Percentiles rank a stretch among this genome's conserved stretches.
phyloP scores from a whole-genome alignment of 2,888 invertebrate genomes.

The Synergus itoensis region DNA sequence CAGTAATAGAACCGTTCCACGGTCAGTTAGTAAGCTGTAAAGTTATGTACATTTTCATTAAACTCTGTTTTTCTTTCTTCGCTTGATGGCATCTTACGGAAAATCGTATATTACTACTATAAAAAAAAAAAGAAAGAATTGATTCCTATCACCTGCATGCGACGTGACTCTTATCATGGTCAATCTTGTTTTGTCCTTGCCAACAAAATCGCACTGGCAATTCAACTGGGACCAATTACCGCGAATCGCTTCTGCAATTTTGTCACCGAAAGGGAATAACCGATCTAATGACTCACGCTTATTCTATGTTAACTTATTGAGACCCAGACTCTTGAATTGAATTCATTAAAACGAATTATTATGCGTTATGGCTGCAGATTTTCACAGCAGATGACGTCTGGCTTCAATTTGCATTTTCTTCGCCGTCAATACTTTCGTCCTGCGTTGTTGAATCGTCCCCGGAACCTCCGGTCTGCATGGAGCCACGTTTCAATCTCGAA shows the following conservation, averaged over 20 bases:
- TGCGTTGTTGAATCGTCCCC: slow-evolving; percentile 88
- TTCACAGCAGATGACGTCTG: slow-evolving; percentile 44
- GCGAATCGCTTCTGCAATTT: slow-evolving; percentile 23
- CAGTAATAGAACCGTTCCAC: slow-evolving; percentile 70
- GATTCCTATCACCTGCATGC: slow-evolving; percentile 49
- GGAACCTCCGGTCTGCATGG: slow-evolving; percentile 84
- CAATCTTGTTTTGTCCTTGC: slow-evolving; percentile 20
- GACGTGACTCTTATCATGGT: slow-evolving; percentile 24
- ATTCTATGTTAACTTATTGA: slow-evolving; percentile 41
- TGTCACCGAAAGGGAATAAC: slow-evolving; percentile 41
- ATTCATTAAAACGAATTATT: slow-evolving; percentile 48
- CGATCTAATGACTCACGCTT: slow-evolving; percentile 42
- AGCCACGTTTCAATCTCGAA: slow-evolving; percentile 85
- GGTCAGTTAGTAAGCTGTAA: slow-evolving; percentile 71
- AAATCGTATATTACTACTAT: slow-evolving; percentile 58
- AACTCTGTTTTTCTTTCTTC: slow-evolving; percentile 56
- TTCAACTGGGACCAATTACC: slow-evolving; percentile 30
- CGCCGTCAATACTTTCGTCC: slow-evolving; percentile 88
- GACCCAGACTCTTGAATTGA: slow-evolving; percentile 33
- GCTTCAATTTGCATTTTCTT: slow-evolving; percentile 81
- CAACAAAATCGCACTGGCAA: slow-evolving; percentile 36
- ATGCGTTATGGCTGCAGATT: slow-evolving; percentile 54
- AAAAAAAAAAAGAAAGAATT: slow-evolving; percentile 57
- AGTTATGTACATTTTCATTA: slow-evolving; percentile 73
- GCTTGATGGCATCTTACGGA: slow-evolving; percentile 70